Evolutionary conservation across 2,888 invertebrate genomes (phyloP).

Genomic region (Hetaerina titia): DNA sequence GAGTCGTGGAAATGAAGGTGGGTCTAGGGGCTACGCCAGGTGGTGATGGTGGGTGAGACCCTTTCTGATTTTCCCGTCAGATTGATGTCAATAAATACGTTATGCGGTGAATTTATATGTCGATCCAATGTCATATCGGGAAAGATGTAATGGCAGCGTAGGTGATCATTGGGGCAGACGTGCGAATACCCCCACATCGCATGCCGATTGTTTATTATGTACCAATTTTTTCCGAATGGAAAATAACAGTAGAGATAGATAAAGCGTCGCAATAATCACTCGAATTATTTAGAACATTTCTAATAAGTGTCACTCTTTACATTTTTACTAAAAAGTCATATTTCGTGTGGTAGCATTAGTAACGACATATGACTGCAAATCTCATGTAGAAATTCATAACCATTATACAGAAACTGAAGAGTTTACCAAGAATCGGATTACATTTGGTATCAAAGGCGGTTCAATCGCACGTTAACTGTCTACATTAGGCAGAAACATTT

Average conservation of each 20-base stretch:
- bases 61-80: slow-evolving; percentile 40
- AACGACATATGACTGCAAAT: too few species aligned
- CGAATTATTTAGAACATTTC: not conserved
- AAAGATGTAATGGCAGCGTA: not conserved
- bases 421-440: too few species aligned
- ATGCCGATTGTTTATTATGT: too few species aligned
- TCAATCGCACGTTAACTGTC: too few species aligned
- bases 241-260: too few species aligned
- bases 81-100: slow-evolving; percentile 56
- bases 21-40: not conserved
- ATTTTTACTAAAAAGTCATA: too few species aligned
- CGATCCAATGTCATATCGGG: slow-evolving; percentile 12
- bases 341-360: too few species aligned
- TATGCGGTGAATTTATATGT: slow-evolving; percentile 43
- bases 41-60: not conserved
- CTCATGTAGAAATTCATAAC: too few species aligned
- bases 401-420: too few species aligned
- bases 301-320: not conserved
- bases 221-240: too few species aligned
- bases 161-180: not conserved
- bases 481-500: too few species aligned
- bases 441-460: too few species aligned
- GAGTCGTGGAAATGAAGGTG: slow-evolving; percentile 48
- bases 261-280: not conserved
- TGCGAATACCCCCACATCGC: not conserved